These are phyloP conservation scores for Apomyelois bistriatella DNA, from an alignment of 2,888 invertebrate genomes.

Conservation along the genomic window DNA sequence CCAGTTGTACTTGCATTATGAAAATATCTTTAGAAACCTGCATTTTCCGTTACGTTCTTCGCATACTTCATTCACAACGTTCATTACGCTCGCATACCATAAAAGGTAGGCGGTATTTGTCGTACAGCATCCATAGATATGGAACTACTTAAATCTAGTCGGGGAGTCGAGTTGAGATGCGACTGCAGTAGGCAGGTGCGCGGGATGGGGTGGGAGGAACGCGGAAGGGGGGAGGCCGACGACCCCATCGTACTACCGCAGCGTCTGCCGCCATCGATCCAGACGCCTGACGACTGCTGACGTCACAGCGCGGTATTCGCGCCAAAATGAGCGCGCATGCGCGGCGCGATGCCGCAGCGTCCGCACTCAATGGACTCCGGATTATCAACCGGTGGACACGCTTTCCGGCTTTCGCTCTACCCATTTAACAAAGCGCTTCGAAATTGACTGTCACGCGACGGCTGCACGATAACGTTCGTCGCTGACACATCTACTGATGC, in stretches of 20 bases:
- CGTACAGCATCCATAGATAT: slow-evolving; percentile 47
- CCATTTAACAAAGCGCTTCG: slow-evolving; percentile 53
- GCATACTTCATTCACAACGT: slow-evolving; percentile 62
- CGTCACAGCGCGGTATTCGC: slow-evolving; percentile 78
- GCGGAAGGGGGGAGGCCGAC: slow-evolving; percentile 62
- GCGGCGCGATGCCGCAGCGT: slow-evolving; percentile 71
- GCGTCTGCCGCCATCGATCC: slow-evolving; percentile 81
- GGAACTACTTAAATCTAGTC: slow-evolving; percentile 60
- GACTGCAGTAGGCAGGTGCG: slow-evolving; percentile 74
- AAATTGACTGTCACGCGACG: slow-evolving; percentile 59
- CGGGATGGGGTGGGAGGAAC: slow-evolving; percentile 45
- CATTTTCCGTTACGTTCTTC: slow-evolving; percentile 40
- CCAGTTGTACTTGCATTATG: slow-evolving; percentile 7
- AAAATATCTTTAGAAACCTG: slow-evolving; percentile 26
- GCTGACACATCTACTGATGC: slow-evolving; percentile 35
- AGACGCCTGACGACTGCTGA: slow-evolving; percentile 75
- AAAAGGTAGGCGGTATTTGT: slow-evolving; percentile 62
- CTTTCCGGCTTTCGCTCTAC: slow-evolving; percentile 57
- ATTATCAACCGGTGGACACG: slow-evolving; percentile 68
- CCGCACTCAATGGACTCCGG: slow-evolving; percentile 72
- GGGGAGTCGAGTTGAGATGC: slow-evolving; percentile 57
- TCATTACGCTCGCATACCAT: slow-evolving; percentile 61
- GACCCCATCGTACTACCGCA: slow-evolving; percentile 79
- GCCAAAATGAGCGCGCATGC: slow-evolving; percentile 78
- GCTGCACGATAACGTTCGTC: slow-evolving; percentile 44